Evolutionary conservation across 2,113 vertebrate species (phyloP), one percentile per base, ranked within the genome.

Genomic region (Osmerus eperlanus): DNA sequence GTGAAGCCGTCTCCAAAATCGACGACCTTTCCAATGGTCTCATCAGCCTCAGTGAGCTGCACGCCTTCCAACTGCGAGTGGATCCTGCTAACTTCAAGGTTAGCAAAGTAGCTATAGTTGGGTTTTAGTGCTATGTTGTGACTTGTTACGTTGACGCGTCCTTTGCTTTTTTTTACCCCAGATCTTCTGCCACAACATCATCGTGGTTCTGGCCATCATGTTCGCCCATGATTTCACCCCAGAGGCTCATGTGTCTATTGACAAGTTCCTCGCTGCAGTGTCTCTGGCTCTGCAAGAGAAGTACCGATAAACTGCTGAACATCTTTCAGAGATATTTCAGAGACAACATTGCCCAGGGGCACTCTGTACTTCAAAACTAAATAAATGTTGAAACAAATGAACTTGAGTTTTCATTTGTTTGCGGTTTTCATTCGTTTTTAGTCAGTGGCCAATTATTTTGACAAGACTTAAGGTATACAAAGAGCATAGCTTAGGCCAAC

Each of bases 41-140:
- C 51, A 71, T 77, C 18, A 52, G 65, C 11, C 89, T 94, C 75
- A 94, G 92, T 18, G 89, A 94, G 74, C 89, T 93, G 84, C 94
- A 95, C 0, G 92, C 93, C 15, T 85, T 91, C 18, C 91, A 88
- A 68, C 91, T 95, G 79, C 90, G 92, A 0, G 86, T 95, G 76
- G 94, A 93, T 59, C 93, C 92, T 0, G 82, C 87, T 79, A 94
- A 93, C 87, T 94, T 94, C 80, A 89, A 88, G 87, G 93, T 93
- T 23, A 32, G 16, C 12, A 47, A 47, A 47, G 41, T 9, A 47
- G 41, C 9, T 2, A 1, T 55, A 47, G 25, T 47, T 47, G 41
- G 41, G 7, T 36, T 28, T 6, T 36, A 47, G 41, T 12, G 7
- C 41, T 8, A 47, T 47, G 9, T 47, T 47, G 41, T 47, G 41